A percentile compares a stretch with the other conserved stretches of the same genome.
Evolutionary conservation across 2,888 invertebrate species (phyloP).

Genomic region (Aplocera efformata): DNA sequence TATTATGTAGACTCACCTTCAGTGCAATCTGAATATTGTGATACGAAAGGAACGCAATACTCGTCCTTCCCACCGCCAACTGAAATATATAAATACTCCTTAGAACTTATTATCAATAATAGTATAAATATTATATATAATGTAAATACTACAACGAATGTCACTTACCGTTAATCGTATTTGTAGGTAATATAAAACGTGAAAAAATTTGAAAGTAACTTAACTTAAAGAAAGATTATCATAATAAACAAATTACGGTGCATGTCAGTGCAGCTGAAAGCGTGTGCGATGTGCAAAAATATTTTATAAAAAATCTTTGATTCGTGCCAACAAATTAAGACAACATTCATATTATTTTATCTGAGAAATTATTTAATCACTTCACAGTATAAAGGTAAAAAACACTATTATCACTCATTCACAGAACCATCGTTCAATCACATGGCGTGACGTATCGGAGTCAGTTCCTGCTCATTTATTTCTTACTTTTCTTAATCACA

Average conservation of each 20-base stretch:
- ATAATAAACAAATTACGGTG: too few species aligned
- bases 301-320: neutral
- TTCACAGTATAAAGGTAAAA: constrained; percentile 29
- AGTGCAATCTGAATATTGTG: constrained; percentile 59
- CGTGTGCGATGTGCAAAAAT: constrained; percentile 15
- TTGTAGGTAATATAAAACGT: too few species aligned
- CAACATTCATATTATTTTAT: neutral
- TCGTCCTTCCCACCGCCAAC: constrained; percentile 36
- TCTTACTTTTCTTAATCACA: neutral
- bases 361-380: constrained; percentile 10
- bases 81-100: constrained; percentile 39
- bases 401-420: constrained; percentile 7
- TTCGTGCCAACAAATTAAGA: neutral
- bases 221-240: too few species aligned
- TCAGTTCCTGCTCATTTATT: neutral
- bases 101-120: too few species aligned
- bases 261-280: constrained; percentile 23
- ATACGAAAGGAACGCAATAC: constrained; percentile 59
- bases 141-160: too few species aligned
- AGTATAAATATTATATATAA: too few species aligned
- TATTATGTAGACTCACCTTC: constrained; percentile 44
- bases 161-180: too few species aligned
- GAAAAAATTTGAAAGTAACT: too few species aligned
- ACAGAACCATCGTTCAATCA: constrained; percentile 3
- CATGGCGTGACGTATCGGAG: neutral